A percentile compares a stretch with the other conserved stretches of the same genome.
These are phyloP conservation scores for Telenomus remus DNA, from an alignment of 1,140 invertebrate species.

Conservation along the genomic window DNA sequence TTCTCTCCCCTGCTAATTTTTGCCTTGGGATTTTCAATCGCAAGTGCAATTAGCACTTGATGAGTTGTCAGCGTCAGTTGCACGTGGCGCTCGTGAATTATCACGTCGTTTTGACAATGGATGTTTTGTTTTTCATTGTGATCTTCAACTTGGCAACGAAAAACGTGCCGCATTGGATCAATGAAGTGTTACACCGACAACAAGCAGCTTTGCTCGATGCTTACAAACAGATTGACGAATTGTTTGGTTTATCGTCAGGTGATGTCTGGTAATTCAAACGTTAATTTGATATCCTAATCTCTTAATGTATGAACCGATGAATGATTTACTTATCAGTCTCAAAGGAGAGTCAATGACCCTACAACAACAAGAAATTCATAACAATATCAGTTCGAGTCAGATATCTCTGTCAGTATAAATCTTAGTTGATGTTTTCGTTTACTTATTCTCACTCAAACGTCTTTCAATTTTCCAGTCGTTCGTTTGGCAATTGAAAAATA, in stretches of 20 bases:
- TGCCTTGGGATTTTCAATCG: constrained; percentile 1
- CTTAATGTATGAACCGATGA: constrained; percentile 1
- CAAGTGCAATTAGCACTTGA: constrained; percentile 2
- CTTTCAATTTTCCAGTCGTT: constrained; percentile 4
- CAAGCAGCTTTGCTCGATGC: not conserved
- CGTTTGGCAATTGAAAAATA: not conserved
- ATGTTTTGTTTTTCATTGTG: not conserved
- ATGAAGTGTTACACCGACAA: too few relatives aligned
- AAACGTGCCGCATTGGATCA: too few relatives aligned
- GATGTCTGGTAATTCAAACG: constrained; percentile 16
- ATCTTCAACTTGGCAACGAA: not conserved
- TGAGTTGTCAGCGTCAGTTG: constrained; percentile 5
- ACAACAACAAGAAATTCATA: constrained; percentile 23
- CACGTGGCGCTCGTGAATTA: not conserved
- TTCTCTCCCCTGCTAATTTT: not conserved
- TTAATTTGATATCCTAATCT: constrained; percentile 37
- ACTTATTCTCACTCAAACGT: too few relatives aligned
- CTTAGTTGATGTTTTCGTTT: too few relatives aligned
- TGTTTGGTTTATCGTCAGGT: constrained; percentile 5
- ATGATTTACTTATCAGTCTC: too few relatives aligned
- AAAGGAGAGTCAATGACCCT: too few relatives aligned
- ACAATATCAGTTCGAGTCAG: constrained; percentile 41
- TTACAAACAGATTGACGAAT: constrained; percentile 13
- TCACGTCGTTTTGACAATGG: not conserved
- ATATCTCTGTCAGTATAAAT: constrained; percentile 1